Conservation (phyloP, 2,888 invertebrate species). For the Xanthia icteritia region DNA sequence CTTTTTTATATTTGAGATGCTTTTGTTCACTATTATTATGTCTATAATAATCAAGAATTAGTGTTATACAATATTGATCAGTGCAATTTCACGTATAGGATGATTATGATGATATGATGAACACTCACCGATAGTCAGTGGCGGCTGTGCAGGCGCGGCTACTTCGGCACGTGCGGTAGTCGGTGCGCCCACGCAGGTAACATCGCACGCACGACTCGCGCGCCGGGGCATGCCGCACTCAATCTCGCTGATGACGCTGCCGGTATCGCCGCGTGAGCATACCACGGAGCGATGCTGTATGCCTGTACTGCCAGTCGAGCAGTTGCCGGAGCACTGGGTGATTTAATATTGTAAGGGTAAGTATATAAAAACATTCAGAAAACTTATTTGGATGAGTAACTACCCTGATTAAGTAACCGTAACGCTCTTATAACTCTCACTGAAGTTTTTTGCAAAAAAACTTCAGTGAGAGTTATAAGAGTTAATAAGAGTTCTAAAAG, state of each 20-base stretch:
- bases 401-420: too few relatives aligned
- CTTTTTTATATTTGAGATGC: too few relatives aligned
- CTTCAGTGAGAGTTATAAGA: not conserved
- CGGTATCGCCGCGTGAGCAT: constrained; percentile 81
- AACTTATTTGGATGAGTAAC: not conserved
- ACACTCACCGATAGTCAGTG: constrained; percentile 24
- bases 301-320: constrained; percentile 75
- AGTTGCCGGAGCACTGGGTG: constrained; percentile 80
- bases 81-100: not conserved
- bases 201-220: constrained; percentile 76
- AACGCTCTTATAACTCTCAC: too few relatives aligned
- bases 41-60: not conserved
- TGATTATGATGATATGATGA: not conserved
- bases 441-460: too few relatives aligned
- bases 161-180: constrained; percentile 49
- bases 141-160: constrained; percentile 6
- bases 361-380: not conserved
- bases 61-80: not conserved
- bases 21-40: too few relatives aligned
- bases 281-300: constrained; percentile 88
- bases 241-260: constrained; percentile 69
- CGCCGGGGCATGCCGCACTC: constrained; percentile 83
- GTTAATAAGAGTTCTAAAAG: too few relatives aligned
- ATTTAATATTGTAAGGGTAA: not conserved
- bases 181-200: constrained; percentile 69